Base-by-base conservation (phyloP, 2,113 vertebrate genomes). In the Syrrhaptes paradoxus region DNA sequence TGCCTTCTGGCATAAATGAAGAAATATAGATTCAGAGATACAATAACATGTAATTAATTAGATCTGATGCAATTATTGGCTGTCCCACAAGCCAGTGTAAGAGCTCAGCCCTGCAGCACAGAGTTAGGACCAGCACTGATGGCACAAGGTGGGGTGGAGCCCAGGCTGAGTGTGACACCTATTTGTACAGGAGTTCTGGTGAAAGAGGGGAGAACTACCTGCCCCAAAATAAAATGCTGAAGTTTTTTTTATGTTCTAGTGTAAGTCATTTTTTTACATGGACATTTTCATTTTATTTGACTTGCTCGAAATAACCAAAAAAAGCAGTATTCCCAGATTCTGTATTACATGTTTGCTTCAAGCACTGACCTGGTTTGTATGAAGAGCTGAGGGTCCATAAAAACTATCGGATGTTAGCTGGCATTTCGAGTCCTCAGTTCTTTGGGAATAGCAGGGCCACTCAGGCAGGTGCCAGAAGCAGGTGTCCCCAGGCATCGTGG, bases 1-100 rank as follows among this genome's bases (percentile, higher is more conserved):
- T 45, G 41, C 55, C 38, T 43, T 91, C 48, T 1, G 2, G 65
- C 41, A 55, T 78, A 82, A 95, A 93, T 81, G 55, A 93, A 91
- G 72, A 94, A 88, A 91, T 84, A 85, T 4, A 75, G 82, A 90
- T 86, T 79, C 49, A 93, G 76, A 95, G 85, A 78, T 61, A 73
- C 22, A 77, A 71, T 61, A 80, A 91, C n/a, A 41, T n/a, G 48
- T 18, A 87, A 84, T 90, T 90, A 84, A 86, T 87, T 63, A 91
- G 72, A 59, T 67, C 41, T 92, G 89, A 78, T 87, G 77, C 54
- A 94, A 91, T 92, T 95, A 85, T 32, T 81, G 22, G 51, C 72
- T 71, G 58, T 83, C 61, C 55, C 58, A 87, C 1, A 14, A 82
- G 28, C 22, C 34, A 58, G 6, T 41, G 36, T 45, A 78, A 70